phyloP scores from a whole-genome alignment of 2,113 vertebrate genomes.

The Hystrix brachyura region DNA sequence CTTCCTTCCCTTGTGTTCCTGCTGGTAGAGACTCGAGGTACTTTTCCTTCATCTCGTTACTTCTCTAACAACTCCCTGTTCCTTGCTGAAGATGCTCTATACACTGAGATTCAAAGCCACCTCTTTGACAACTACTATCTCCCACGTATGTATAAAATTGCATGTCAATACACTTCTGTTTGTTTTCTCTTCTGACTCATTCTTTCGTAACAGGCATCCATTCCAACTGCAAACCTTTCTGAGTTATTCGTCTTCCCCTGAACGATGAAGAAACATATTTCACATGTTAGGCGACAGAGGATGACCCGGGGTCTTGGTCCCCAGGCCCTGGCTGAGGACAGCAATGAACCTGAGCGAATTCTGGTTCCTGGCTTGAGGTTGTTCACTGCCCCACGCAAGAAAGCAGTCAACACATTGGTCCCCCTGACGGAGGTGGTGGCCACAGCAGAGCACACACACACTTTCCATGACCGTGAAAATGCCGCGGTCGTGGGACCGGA shows the following conservation, averaged over 20 bases:
- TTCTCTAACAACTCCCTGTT: background rate
- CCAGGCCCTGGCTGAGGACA: background rate
- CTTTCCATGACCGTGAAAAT: background rate
- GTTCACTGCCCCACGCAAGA: fast-evolving
- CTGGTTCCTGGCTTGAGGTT: background rate
- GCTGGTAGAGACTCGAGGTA: background rate
- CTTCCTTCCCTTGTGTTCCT: background rate
- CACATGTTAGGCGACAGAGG: background rate
- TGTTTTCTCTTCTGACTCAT: background rate
- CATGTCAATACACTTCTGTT: background rate
- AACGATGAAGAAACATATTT: background rate
- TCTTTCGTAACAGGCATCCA: background rate
- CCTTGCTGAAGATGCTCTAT: background rate
- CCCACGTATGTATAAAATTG: background rate
- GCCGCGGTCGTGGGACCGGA: fast-evolving
- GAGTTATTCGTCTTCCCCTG: background rate
- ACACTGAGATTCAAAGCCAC: background rate
- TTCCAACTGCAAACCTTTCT: no score
- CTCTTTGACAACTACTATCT: background rate
- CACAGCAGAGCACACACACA: fast-evolving
- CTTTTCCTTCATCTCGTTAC: background rate
- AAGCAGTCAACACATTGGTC: background rate
- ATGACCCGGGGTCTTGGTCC: fast-evolving
- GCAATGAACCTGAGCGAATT: background rate
- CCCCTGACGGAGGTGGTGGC: fast-evolving